phyloP scores from a whole-genome alignment of 2,888 invertebrate species.

The Leuctra nigra region DNA sequence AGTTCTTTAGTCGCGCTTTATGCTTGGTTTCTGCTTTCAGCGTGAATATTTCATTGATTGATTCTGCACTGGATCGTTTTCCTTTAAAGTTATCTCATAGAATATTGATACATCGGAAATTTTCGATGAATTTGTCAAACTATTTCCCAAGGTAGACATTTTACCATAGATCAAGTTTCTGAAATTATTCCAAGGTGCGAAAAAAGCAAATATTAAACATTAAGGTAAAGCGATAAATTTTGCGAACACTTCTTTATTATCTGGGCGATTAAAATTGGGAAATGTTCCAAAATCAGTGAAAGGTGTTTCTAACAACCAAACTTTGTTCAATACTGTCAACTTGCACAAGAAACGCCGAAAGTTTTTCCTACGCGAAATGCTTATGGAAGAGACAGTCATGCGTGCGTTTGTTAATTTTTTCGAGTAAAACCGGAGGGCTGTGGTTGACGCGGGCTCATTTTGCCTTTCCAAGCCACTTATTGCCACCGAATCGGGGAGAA shows the following conservation, averaged over 20 bases:
- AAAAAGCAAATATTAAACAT: constrained; percentile 3
- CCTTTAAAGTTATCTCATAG: constrained; percentile 28
- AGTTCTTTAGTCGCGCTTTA: too few species aligned
- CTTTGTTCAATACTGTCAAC: constrained; percentile 6
- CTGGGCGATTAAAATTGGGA: constrained; percentile 6
- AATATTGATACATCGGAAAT: constrained; percentile 24
- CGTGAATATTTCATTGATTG: constrained; percentile 2
- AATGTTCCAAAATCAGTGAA: constrained; percentile 6
- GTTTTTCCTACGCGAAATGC: constrained; percentile 18
- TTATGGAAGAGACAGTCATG: constrained; percentile 23
- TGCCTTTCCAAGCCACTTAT: constrained; percentile 25
- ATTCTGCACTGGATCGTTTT: constrained; percentile 21
- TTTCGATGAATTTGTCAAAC: constrained; percentile 2
- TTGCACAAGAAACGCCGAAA: not conserved
- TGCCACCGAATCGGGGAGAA: constrained; percentile 13
- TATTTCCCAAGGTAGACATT: not conserved
- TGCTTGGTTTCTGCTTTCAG: too few species aligned
- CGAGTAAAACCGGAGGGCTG: constrained; percentile 20
- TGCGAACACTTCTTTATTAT: not conserved
- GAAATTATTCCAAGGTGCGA: not conserved
- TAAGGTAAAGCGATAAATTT: not conserved
- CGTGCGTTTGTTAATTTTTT: constrained; percentile 26
- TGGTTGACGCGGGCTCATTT: constrained; percentile 23
- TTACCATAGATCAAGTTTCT: not conserved
- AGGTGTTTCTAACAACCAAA: constrained; percentile 12